Conservation (phyloP, 2,113 vertebrate species). For the Melanerpes aurifrons region DNA sequence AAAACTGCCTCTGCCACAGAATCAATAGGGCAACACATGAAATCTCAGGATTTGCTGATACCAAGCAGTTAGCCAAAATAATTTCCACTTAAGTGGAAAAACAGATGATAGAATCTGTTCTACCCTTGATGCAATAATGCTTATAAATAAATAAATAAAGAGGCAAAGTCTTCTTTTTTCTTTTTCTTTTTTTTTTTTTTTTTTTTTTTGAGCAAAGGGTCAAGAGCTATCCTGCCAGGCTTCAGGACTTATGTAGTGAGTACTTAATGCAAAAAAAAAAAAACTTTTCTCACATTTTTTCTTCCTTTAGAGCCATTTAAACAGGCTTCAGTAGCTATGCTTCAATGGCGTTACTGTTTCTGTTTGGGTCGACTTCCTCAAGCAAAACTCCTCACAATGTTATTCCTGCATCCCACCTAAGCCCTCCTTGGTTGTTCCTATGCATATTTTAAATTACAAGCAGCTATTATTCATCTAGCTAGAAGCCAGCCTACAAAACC, state of each 20-base stretch:
- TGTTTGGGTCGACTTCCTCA: neutral
- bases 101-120: neutral
- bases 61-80: neutral
- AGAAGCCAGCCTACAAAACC: neutral
- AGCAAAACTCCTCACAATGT: neutral
- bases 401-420: neutral
- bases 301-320: neutral
- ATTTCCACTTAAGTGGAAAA: slow-evolving; percentile 8
- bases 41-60: neutral
- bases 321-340: neutral
- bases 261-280: neutral
- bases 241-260: neutral
- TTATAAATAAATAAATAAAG: neutral
- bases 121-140: neutral
- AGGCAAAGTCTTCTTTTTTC: neutral
- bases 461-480: neutral
- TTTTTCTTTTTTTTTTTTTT: neutral
- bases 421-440: neutral
- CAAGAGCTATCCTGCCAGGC: neutral
- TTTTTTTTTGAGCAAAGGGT: neutral
- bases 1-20: neutral
- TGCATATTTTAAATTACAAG: neutral
- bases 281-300: neutral
- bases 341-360: neutral
- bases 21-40: neutral